Percentiles rank a stretch among this genome's conserved stretches.
Conservation (phyloP, 2,797 vertebrate genomes). For the Avahi laniger region DNA sequence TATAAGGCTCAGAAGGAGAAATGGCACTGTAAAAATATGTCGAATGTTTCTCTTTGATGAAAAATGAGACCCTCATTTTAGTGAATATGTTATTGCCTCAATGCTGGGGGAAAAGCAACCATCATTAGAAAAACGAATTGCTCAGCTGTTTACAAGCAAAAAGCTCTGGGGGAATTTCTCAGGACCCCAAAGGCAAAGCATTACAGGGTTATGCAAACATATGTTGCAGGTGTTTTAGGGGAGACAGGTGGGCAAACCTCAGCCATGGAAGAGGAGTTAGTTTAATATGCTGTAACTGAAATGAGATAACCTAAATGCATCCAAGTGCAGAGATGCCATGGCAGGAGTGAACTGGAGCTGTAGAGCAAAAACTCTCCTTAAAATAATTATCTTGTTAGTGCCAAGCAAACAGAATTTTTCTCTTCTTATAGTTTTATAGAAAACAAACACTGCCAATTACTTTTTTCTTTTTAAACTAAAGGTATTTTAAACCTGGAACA, state of each 20-base stretch:
- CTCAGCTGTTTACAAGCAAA: conserved; percentile 87
- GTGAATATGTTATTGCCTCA: conserved; percentile 82
- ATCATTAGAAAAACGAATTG: conserved; percentile 87
- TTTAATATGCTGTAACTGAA: conserved; percentile 86
- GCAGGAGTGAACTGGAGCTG: conserved; percentile 65
- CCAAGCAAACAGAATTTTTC: conserved; percentile 68
- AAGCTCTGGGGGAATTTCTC: conserved; percentile 86
- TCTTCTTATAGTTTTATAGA: conserved; percentile 66
- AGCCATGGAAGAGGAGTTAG: conserved; percentile 82
- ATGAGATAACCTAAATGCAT: conserved; percentile 84
- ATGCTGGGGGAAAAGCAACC: conserved; percentile 82
- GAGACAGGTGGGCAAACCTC: conserved; percentile 88
- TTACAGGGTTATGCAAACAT: conserved; percentile 87
- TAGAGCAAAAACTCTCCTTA: conserved; percentile 63
- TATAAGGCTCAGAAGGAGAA: conserved; percentile 84
- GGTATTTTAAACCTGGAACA: conserved; percentile 83
- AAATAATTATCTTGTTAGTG: conserved; percentile 74
- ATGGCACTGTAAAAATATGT: conserved; percentile 77
- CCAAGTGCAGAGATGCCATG: conserved; percentile 73
- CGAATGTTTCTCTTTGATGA: conserved; percentile 76
- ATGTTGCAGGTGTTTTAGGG: conserved; percentile 87
- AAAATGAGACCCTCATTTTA: conserved; percentile 85
- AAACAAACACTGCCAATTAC: conserved; percentile 75
- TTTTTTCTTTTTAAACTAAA: conserved; percentile 26
- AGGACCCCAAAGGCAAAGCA: conserved; percentile 86